Evolutionary conservation across 2,888 invertebrate species (phyloP).

Genomic region (Hemistola chrysoprasaria): DNA sequence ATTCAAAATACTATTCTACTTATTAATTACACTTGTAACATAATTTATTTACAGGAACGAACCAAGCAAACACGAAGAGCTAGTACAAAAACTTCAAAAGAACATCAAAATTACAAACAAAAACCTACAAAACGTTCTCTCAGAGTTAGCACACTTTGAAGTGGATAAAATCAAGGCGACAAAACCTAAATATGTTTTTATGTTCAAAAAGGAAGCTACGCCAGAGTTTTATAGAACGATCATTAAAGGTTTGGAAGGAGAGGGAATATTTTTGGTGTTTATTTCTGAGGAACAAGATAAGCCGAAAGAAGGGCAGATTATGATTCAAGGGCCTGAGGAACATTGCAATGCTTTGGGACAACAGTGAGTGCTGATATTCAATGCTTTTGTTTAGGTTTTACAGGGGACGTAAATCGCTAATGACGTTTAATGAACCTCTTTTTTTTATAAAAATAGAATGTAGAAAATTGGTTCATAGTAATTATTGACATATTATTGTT

Average conservation of each 20-base stretch:
- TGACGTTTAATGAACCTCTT: too few relatives aligned
- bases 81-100: conserved; percentile 88
- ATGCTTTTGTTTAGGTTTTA: too few relatives aligned
- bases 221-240: conserved; percentile 88
- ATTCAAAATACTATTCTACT: too few relatives aligned
- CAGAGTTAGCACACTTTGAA: conserved; percentile 87
- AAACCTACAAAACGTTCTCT: conserved; percentile 84
- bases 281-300: conserved; percentile 87
- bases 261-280: conserved; percentile 84
- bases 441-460: too few relatives aligned
- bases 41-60: conserved; percentile 82
- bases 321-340: conserved; percentile 80
- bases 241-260: conserved; percentile 83
- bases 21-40: background rate
- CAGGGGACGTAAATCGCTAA: too few relatives aligned
- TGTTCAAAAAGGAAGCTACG: conserved; percentile 89
- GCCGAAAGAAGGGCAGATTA: conserved; percentile 77
- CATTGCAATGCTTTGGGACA: conserved; percentile 80
- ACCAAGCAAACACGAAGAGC: conserved; percentile 85
- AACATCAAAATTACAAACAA: conserved; percentile 85
- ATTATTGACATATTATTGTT: too few relatives aligned
- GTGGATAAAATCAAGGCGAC: conserved; percentile 79
- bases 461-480: too few relatives aligned
- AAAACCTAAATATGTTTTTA: conserved; percentile 78
- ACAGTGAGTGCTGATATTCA: conserved; percentile 78